Evolutionary conservation across 2,113 vertebrate species (phyloP).

Genomic region (Notothenia rossii): DNA sequence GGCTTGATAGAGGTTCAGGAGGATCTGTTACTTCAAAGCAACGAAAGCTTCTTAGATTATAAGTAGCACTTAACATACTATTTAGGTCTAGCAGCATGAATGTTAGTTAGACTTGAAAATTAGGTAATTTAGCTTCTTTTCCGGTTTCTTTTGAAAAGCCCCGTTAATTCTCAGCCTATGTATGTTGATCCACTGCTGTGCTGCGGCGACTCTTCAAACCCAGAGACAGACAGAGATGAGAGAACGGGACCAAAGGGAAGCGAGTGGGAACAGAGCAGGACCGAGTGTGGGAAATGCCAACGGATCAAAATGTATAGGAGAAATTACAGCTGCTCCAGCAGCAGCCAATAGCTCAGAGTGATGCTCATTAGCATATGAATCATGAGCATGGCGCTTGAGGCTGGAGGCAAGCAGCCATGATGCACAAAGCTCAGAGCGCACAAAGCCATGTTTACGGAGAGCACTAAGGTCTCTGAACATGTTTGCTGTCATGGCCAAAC

Average conservation of each 20-base stretch:
- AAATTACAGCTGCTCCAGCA: conserved; percentile 51
- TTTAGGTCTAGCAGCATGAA: background rate
- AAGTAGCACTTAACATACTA: conserved; percentile 10
- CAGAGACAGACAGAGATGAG: conserved; percentile 6
- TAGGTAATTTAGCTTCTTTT: background rate
- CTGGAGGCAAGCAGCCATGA: conserved; percentile 71
- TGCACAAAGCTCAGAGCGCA: conserved; percentile 56
- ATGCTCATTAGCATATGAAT: conserved; percentile 78
- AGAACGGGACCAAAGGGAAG: conserved; percentile 11
- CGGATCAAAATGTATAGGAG: conserved; percentile 49
- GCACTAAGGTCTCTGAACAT: conserved; percentile 47
- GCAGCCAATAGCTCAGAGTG: conserved; percentile 58
- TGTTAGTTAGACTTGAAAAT: conserved; percentile 4
- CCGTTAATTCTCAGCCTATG: conserved; percentile 14
- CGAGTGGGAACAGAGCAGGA: background rate
- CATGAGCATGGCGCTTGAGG: conserved; percentile 68
- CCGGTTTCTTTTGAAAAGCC: conserved; percentile 22
- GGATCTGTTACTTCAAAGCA: conserved; percentile 23
- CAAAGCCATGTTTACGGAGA: conserved; percentile 63
- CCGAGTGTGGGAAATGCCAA: conserved; percentile 43
- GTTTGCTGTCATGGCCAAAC: conserved; percentile 59
- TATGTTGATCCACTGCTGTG: conserved; percentile 32
- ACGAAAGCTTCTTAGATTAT: conserved; percentile 19
- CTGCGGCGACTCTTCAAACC: conserved; percentile 28
- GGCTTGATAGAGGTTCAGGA: conserved; percentile 27